Evolutionary conservation across 2,113 vertebrate genomes (phyloP).

Genomic region (Natator depressus): DNA sequence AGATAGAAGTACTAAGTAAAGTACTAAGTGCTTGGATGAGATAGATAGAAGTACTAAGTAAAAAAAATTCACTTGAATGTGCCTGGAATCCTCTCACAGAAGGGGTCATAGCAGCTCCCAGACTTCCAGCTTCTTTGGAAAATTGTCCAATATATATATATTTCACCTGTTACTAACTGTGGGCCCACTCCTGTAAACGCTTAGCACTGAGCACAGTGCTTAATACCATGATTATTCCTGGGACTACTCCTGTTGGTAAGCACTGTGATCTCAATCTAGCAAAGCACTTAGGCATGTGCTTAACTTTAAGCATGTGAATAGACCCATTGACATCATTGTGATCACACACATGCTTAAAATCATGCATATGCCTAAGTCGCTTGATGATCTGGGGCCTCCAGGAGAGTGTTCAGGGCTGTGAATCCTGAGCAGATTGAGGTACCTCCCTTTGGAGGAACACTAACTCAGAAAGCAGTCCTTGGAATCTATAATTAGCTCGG

Average conservation of each 20-base stretch:
- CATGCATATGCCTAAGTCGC: not conserved
- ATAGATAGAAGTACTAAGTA: not conserved
- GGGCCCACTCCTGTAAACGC: not conserved
- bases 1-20: not conserved
- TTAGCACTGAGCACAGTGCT: not conserved
- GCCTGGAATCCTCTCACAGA: not conserved
- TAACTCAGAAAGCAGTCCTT: not conserved
- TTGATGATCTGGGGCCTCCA: not conserved
- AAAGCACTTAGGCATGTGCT: slow-evolving; percentile 7
- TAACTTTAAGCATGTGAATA: not conserved
- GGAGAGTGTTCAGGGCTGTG: not conserved
- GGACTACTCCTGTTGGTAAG: not conserved
- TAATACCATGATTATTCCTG: not conserved
- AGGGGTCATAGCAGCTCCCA: not conserved
- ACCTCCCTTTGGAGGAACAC: not conserved
- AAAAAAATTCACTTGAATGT: not conserved
- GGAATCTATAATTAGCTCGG: slow-evolving; percentile 22
- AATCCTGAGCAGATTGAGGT: not conserved
- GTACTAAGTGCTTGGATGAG: not conserved
- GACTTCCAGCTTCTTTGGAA: not conserved
- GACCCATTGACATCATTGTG: not conserved
- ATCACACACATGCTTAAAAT: not conserved
- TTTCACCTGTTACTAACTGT: not conserved
- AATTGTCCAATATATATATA: not conserved
- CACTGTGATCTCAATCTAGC: not conserved